Percentiles rank a stretch among this genome's conserved stretches.
Evolutionary conservation across 2,113 vertebrate genomes (phyloP).

Genomic region (Pluvialis apricaria): DNA sequence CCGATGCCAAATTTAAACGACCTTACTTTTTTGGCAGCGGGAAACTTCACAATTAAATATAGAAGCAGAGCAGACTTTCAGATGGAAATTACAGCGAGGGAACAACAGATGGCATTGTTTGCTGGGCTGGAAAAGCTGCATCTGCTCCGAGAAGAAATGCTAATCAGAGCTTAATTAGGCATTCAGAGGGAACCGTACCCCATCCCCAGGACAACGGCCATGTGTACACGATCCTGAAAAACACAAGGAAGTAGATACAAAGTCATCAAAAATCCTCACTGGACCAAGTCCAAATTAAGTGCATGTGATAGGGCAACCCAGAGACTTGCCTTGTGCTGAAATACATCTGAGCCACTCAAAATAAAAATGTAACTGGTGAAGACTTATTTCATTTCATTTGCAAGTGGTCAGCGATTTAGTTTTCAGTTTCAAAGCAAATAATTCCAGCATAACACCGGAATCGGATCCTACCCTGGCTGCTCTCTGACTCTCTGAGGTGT

Average conservation of each 20-base stretch:
- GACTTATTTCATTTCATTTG: not conserved
- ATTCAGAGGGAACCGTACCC: constrained; percentile 24
- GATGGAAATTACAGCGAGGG: constrained; percentile 39
- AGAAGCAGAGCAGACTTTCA: constrained; percentile 47
- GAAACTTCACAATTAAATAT: constrained; percentile 50
- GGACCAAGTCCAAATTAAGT: not conserved
- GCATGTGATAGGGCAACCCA: not conserved
- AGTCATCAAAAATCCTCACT: constrained; percentile 5
- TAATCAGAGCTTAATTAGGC: constrained; percentile 53
- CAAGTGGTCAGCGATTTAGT: not conserved
- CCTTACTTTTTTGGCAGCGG: constrained; percentile 22
- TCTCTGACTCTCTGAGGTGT: not conserved
- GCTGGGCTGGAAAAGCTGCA: constrained; percentile 48
- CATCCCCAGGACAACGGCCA: not conserved
- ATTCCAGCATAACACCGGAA: not conserved
- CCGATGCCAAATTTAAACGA: constrained; percentile 25
- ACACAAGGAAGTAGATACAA: not conserved
- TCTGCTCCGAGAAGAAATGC: constrained; percentile 65
- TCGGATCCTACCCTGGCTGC: not conserved
- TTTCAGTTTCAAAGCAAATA: constrained; percentile 10
- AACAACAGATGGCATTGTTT: constrained; percentile 62
- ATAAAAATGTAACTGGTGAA: not conserved
- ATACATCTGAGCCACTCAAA: not conserved
- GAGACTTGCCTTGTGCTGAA: not conserved
- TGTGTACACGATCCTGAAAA: constrained; percentile 14